These are phyloP conservation scores for Apis mellifera DNA, from an alignment of 1,140 invertebrate species.

Conservation along the genomic window Amel_HAv3.1 CM009941.2:16126501-16127000, in stretches of 20 bases:
- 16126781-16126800: not conserved
- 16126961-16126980: constrained; percentile 60
- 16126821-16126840: constrained; percentile 41
- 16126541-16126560: constrained; percentile 23
- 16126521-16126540: constrained; percentile 51
- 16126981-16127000: constrained; percentile 66
- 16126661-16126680: too few relatives aligned
- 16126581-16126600: not conserved
- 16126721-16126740: too few relatives aligned
- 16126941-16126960: constrained; percentile 67
- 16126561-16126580: not conserved
- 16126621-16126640: too few relatives aligned
- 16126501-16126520: not conserved
- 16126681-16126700: too few relatives aligned
- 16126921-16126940: constrained; percentile 54
- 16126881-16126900: constrained; percentile 40
- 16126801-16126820: not conserved
- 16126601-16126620: not conserved
- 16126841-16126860: not conserved
- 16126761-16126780: too few relatives aligned
- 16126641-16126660: too few relatives aligned
- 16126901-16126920: constrained; percentile 52
- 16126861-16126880: not conserved
- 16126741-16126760: too few relatives aligned
- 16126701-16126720: too few relatives aligned